Conservation (phyloP, 2,113 vertebrate genomes). For the Labrus mixtus region DNA sequence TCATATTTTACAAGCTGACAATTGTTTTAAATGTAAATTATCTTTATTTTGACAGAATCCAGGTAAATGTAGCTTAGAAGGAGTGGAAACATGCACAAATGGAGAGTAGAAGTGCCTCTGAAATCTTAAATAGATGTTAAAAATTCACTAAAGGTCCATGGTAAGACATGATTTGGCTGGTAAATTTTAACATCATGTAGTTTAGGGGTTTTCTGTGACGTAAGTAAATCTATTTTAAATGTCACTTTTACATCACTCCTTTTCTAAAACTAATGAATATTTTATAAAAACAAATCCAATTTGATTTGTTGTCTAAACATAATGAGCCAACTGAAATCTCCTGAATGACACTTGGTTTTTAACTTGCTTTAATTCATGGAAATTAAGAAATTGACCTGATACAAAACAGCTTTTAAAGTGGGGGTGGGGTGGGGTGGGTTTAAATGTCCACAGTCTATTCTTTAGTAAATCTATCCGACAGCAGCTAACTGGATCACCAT, state of each 20-base stretch:
- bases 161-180: background rate
- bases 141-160: background rate
- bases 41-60: no score
- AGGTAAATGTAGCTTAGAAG: no score
- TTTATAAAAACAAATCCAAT: background rate
- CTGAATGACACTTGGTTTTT: no score
- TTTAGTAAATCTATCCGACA: conserved; percentile 45
- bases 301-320: no score
- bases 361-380: background rate
- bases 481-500: conserved; percentile 5
- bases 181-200: background rate
- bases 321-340: no score
- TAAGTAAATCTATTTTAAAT: background rate
- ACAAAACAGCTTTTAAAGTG: background rate
- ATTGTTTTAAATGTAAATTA: no score
- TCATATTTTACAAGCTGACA: no score
- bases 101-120: no score
- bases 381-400: background rate
- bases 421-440: background rate
- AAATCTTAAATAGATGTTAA: background rate
- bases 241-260: background rate
- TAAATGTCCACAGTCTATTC: conserved; percentile 23
- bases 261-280: no score
- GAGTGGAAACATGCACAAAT: no score
- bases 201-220: background rate